A percentile compares a stretch with the other conserved stretches of the same genome.
These are phyloP conservation scores for Stegodyphus dumicola DNA, from an alignment of 1,140 invertebrate species.

Conservation along the genomic window DNA sequence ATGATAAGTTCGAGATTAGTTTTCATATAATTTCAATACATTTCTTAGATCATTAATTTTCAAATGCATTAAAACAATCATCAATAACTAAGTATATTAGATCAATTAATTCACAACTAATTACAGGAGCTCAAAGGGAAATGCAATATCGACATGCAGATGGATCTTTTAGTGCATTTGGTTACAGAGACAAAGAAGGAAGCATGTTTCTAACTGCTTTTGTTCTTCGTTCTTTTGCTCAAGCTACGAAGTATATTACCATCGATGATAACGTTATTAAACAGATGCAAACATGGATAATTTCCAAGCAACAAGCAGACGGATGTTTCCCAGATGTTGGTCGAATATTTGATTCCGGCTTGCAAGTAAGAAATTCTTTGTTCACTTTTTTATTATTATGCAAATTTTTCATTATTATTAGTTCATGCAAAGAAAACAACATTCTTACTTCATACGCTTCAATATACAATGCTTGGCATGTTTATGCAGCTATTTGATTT, in stretches of 20 bases:
- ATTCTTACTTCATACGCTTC: too few relatives aligned
- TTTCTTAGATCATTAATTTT: too few relatives aligned
- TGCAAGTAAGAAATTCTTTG: conserved; percentile 32
- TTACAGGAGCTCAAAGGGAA: conserved; percentile 73
- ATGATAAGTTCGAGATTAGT: too few relatives aligned
- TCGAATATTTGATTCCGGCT: conserved; percentile 25
- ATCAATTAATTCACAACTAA: not conserved
- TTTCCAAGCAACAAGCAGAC: conserved; percentile 60
- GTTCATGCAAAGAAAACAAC: too few relatives aligned
- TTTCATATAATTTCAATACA: too few relatives aligned
- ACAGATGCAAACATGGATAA: conserved; percentile 71
- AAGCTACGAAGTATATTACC: conserved; percentile 75
- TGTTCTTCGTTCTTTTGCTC: conserved; percentile 78
- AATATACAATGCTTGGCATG: too few relatives aligned
- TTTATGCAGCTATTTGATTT: too few relatives aligned
- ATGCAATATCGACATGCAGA: conserved; percentile 79
- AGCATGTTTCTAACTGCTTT: conserved; percentile 89
- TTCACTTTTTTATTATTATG: too few relatives aligned
- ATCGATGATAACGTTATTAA: conserved; percentile 73
- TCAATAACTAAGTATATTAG: too few relatives aligned
- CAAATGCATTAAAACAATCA: too few relatives aligned
- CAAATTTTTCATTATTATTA: too few relatives aligned
- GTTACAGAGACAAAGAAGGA: conserved; percentile 73
- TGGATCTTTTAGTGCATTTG: conserved; percentile 86
- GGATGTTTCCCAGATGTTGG: conserved; percentile 58